Evolutionary conservation across 1,140 invertebrate species (phyloP), one percentile per base, ranked within the genome.

Genomic region (Colletes latitarsis): DNA sequence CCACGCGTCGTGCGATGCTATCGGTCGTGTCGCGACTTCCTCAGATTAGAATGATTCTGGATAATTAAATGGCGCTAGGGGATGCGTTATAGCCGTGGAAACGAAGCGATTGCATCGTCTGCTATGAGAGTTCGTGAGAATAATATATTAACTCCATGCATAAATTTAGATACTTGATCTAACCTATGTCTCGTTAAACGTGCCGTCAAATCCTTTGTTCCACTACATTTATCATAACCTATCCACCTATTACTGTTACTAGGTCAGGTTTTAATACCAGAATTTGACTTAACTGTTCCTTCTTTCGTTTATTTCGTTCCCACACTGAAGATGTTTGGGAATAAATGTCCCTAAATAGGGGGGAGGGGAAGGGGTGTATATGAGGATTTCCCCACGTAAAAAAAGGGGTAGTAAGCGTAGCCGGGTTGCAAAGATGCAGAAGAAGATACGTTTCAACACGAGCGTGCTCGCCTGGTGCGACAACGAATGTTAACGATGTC

Each of bases 401-500:
- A 43, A 30, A 71, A 21, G 12, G 14, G 30, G n/a, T 14, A 4
- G n/a, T 77, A 63, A 77, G 71, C 17, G 30, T 21, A 8, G 17
- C 6, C 0, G 12, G 39, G 39, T 46, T 17, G 46, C 46, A 17
- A 62, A 53, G 68, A 71, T 77, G 14, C 9, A 6, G n/a, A 15
- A n/a, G 9, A 8, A 43, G 63, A 76, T 76, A 74, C 15, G 71
- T 62, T 30, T 39, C 5, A 14, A 30, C 15, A 43, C 3, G 6
- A 39, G 60, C 60, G 15, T 39, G 12, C 19, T 43, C 41, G 49
- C 17, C 46, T 4, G 10, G n/a, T 12, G 46, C 39, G 19, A 46
- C 63, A 52, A 69, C 53, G n/a, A 68, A 67, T 19, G 64, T 55
- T 57, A 75, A 75, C 53, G 66, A 70, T 4, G 43, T 30, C 46